Evolutionary conservation across 2,888 invertebrate genomes (phyloP).

Genomic region (Temnothorax unifasciatus): DNA sequence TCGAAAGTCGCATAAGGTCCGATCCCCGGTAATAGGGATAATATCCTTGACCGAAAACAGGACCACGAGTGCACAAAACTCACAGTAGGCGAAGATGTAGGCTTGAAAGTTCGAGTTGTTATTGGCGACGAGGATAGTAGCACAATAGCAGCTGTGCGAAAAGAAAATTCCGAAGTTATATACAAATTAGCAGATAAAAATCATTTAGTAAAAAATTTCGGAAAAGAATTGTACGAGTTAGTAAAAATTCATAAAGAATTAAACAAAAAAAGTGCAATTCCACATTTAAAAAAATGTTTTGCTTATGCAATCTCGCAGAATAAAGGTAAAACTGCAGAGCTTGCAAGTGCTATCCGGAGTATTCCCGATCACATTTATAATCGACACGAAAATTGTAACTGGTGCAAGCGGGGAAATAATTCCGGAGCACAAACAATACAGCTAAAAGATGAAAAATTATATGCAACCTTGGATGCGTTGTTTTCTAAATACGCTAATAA

Average conservation of each 20-base stretch:
- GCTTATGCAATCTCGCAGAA: background rate
- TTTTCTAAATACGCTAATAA: background rate
- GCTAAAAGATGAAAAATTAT: background rate
- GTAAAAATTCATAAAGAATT: background rate
- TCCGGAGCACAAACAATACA: background rate
- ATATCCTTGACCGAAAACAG: too few species aligned
- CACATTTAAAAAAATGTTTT: background rate
- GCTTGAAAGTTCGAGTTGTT: too few species aligned
- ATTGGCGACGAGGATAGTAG: too few species aligned
- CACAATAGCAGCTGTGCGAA: too few species aligned
- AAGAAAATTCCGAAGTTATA: too few species aligned
- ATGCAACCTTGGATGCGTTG: background rate
- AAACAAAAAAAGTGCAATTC: background rate
- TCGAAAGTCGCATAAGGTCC: too few species aligned
- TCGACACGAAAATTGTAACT: background rate
- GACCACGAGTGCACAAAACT: too few species aligned
- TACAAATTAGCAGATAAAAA: too few species aligned
- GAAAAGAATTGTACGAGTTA: background rate
- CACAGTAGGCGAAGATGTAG: too few species aligned
- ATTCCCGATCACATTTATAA: slow-evolving; percentile 1
- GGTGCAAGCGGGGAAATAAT: background rate
- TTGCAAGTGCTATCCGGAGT: background rate
- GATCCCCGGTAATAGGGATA: too few species aligned
- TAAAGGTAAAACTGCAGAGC: background rate
- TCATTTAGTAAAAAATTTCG: too few species aligned